phyloP scores from a whole-genome alignment of 2,113 vertebrate genomes.

The Camelus dromedarius region DNA sequence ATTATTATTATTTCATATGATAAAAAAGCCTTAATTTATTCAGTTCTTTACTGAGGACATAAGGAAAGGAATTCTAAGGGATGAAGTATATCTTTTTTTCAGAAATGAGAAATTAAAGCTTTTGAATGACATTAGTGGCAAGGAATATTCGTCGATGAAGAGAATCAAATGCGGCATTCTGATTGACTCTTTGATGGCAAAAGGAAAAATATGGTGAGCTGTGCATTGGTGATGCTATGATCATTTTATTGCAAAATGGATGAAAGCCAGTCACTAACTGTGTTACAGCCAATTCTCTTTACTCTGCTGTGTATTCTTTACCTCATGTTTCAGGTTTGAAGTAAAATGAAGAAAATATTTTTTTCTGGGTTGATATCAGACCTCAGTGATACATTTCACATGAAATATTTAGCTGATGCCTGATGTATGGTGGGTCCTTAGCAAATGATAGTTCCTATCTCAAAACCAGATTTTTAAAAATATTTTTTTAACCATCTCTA shows the following conservation, averaged over 20 bases:
- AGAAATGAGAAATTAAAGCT: slow-evolving; percentile 49
- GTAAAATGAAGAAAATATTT: not conserved
- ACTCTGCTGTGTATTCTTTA: not conserved
- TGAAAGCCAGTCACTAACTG: not conserved
- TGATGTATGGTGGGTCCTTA: not conserved
- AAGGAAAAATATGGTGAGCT: not conserved
- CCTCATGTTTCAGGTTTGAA: slow-evolving; percentile 8
- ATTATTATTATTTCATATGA: slow-evolving; percentile 32
- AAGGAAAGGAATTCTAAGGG: slow-evolving; percentile 32
- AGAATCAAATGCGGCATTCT: not conserved
- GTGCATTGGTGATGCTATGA: not conserved
- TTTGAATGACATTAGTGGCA: not conserved
- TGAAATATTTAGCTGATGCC: not conserved
- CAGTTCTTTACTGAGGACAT: not conserved
- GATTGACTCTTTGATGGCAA: not conserved
- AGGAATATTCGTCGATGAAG: slow-evolving; percentile 37
- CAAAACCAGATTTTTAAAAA: slow-evolving; percentile 15
- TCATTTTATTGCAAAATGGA: slow-evolving; percentile 25
- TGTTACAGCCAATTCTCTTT: not conserved
- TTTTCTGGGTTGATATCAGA: not conserved
- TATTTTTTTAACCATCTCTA: not conserved
- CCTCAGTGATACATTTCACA: slow-evolving; percentile 10
- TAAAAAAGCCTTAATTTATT: slow-evolving; percentile 22
- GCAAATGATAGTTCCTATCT: slow-evolving; percentile 19
- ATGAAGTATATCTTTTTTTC: not conserved